Conservation (phyloP, 2,797 vertebrate genomes). For the Peromyscus attwateri region DNA sequence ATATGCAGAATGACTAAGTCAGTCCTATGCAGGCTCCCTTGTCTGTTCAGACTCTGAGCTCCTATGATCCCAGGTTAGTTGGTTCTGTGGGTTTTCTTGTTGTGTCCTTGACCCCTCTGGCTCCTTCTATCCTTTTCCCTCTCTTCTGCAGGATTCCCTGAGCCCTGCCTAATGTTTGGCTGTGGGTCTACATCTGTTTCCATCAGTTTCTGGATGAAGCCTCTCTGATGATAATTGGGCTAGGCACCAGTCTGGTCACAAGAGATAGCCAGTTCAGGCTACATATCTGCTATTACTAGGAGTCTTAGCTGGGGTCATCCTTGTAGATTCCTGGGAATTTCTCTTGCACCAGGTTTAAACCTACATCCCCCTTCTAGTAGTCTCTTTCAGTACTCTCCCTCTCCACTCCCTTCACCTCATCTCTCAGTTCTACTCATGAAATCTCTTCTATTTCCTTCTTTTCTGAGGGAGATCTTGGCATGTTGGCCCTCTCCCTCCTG, state of each 20-base stretch:
- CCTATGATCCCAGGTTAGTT: not conserved
- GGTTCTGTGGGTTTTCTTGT: not conserved
- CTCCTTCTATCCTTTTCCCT: not conserved
- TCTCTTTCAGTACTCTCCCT: not conserved
- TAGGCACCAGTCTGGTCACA: not conserved
- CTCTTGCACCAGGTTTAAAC: not conserved
- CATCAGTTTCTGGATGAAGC: not conserved
- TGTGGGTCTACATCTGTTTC: not conserved
- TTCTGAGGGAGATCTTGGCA: not conserved
- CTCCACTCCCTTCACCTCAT: not conserved
- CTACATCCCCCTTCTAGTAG: too few relatives aligned
- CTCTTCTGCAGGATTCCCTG: not conserved
- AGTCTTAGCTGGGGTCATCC: not conserved
- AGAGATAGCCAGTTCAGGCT: not conserved
- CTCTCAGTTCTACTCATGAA: not conserved
- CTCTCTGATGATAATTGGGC: not conserved
- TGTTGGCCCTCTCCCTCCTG: too few relatives aligned
- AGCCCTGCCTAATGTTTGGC: not conserved
- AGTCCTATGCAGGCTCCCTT: not conserved
- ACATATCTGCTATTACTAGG: not conserved
- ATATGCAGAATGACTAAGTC: not conserved
- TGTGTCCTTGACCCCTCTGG: not conserved
- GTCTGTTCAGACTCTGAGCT: not conserved
- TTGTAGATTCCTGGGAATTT: not conserved
- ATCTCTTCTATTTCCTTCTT: not conserved